Conservation (phyloP, 1,140 invertebrate genomes). For the Popillia japonica region DNA sequence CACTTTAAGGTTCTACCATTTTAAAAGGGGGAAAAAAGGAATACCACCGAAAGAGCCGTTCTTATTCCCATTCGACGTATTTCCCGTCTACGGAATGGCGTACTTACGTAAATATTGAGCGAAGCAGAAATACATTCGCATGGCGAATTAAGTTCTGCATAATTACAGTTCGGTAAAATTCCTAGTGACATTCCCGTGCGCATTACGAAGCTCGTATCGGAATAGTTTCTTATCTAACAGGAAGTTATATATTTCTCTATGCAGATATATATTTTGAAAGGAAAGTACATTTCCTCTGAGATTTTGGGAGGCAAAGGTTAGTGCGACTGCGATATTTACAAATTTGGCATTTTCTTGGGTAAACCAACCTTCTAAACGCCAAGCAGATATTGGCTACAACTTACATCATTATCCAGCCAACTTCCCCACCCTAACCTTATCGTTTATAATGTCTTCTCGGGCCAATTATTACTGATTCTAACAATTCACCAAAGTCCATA, state of each 20-base stretch:
- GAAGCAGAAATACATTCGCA: background rate
- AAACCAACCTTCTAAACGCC: too few relatives aligned
- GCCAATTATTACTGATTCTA: background rate
- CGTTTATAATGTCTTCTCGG: too few relatives aligned
- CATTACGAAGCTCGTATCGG: background rate
- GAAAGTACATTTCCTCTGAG: background rate
- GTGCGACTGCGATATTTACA: too few relatives aligned
- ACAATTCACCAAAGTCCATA: background rate
- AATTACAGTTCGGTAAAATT: constrained; percentile 1
- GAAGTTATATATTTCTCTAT: too few relatives aligned
- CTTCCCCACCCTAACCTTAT: too few relatives aligned
- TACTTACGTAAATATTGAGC: background rate
- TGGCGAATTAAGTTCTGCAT: background rate
- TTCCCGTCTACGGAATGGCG: background rate
- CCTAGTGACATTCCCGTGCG: background rate
- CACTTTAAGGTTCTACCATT: constrained; percentile 18
- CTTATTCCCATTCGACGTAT: background rate
- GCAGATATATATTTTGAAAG: too few relatives aligned
- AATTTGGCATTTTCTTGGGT: too few relatives aligned
- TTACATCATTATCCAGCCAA: too few relatives aligned
- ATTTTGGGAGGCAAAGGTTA: too few relatives aligned
- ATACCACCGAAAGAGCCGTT: background rate
- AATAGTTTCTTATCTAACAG: too few relatives aligned
- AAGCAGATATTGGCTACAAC: too few relatives aligned
- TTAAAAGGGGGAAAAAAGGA: background rate